Evolutionary conservation across 2,113 vertebrate genomes (phyloP).

Genomic region (Zapornia atra): DNA sequence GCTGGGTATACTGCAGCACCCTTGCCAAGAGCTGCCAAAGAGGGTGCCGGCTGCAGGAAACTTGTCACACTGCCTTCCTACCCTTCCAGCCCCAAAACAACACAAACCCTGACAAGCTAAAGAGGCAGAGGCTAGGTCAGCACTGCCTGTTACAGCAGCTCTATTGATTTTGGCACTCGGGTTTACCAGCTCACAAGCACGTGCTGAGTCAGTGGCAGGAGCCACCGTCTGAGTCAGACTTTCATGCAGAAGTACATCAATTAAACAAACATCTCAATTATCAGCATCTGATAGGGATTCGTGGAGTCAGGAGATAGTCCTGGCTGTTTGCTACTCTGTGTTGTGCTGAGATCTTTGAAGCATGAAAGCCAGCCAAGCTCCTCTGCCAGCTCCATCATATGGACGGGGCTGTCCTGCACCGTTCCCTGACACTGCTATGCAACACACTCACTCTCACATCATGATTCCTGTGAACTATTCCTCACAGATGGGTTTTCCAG

Average conservation of each 20-base stretch:
- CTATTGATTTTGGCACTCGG: neutral
- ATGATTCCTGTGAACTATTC: neutral
- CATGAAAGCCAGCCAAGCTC: neutral
- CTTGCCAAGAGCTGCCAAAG: neutral
- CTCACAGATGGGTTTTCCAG: neutral
- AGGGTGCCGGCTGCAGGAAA: neutral
- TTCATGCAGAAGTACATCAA: neutral
- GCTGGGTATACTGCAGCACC: neutral
- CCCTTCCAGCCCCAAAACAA: neutral
- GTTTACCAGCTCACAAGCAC: neutral
- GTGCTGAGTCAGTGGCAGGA: neutral
- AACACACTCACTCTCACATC: accelerated
- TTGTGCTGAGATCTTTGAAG: neutral
- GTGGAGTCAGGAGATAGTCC: accelerated
- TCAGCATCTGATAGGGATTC: neutral
- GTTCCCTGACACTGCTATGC: accelerated
- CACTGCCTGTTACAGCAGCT: neutral
- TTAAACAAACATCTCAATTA: neutral
- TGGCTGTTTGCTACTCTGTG: neutral
- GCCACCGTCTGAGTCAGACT: neutral
- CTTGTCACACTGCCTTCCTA: neutral
- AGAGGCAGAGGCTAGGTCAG: neutral
- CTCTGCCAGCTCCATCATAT: neutral
- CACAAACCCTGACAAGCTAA: neutral
- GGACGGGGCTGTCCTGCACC: neutral